Conservation (phyloP, 2,113 vertebrate genomes). For the Callocephalon fimbriatum region DNA sequence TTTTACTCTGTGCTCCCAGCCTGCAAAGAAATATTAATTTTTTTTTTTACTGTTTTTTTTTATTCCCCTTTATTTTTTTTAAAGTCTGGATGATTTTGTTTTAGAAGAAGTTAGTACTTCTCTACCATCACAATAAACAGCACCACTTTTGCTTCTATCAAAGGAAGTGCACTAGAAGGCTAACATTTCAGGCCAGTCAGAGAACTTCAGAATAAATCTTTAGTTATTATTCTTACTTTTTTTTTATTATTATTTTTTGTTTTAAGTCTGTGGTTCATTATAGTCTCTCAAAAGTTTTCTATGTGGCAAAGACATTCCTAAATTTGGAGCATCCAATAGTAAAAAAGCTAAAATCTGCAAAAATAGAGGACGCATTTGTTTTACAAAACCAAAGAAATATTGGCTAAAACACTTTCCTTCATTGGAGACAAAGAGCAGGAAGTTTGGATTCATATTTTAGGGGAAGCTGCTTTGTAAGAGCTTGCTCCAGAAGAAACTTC, state of each 20-base stretch:
- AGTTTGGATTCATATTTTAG: slow-evolving; percentile 73
- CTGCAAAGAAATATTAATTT: slow-evolving; percentile 83
- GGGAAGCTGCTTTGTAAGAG: slow-evolving; percentile 72
- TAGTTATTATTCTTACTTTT: slow-evolving; percentile 18
- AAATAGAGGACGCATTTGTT: slow-evolving; percentile 81
- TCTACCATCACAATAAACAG: slow-evolving; percentile 73
- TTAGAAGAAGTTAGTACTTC: slow-evolving; percentile 84
- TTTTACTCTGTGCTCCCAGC: slow-evolving; percentile 87
- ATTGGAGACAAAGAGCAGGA: slow-evolving; percentile 75
- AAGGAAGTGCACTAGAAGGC: slow-evolving; percentile 79
- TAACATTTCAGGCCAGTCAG: slow-evolving; percentile 69
- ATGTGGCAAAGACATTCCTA: slow-evolving; percentile 64
- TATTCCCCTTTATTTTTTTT: slow-evolving; percentile 62
- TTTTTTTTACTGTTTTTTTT: neutral
- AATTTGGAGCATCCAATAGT: slow-evolving; percentile 80
- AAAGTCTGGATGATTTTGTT: slow-evolving; percentile 85
- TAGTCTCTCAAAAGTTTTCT: slow-evolving; percentile 71
- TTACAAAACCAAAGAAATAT: slow-evolving; percentile 80
- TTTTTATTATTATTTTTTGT: neutral
- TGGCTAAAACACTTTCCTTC: slow-evolving; percentile 63
- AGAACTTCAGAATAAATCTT: slow-evolving; percentile 74
- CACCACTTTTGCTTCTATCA: slow-evolving; percentile 75
- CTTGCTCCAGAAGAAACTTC: slow-evolving; percentile 66
- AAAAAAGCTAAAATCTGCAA: slow-evolving; percentile 83
- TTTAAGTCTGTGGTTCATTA: slow-evolving; percentile 33